Conservation (phyloP, 2,888 invertebrate species). For the Polydesmus complanatus region DNA sequence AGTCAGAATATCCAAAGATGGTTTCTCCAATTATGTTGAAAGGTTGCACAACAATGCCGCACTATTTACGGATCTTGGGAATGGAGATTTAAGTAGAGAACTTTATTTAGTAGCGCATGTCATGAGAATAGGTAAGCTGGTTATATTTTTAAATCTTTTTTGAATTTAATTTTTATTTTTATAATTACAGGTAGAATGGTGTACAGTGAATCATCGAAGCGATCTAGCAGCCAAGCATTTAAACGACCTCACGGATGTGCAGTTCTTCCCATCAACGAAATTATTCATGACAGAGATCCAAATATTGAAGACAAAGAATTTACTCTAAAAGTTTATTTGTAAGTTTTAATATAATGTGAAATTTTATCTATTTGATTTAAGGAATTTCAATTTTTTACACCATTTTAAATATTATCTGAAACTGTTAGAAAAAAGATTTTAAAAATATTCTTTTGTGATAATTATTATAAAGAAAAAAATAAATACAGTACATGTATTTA, state of each 20-base stretch:
- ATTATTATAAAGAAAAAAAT: too few species aligned
- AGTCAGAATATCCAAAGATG: slow-evolving; percentile 75
- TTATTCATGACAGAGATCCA: slow-evolving; percentile 22
- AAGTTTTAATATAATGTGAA: slow-evolving; percentile 17
- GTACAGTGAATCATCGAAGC: slow-evolving; percentile 46
- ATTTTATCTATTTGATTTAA: background rate
- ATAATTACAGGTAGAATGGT: slow-evolving; percentile 47
- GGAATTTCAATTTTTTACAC: background rate
- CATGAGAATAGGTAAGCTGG: slow-evolving; percentile 56
- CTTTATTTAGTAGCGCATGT: slow-evolving; percentile 80
- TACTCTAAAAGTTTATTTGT: slow-evolving; percentile 28
- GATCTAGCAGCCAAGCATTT: slow-evolving; percentile 32
- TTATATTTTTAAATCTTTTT: background rate
- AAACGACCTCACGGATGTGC: slow-evolving; percentile 73
- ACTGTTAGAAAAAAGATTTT: background rate
- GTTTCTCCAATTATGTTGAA: slow-evolving; percentile 76
- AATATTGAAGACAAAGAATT: slow-evolving; percentile 26
- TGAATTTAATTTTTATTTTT: background rate
- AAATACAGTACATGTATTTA: too few species aligned
- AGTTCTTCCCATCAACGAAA: slow-evolving; percentile 25
- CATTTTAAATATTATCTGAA: background rate
- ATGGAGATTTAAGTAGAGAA: slow-evolving; percentile 67
- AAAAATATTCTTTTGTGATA: too few species aligned
- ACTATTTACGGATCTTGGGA: slow-evolving; percentile 74
- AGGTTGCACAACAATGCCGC: slow-evolving; percentile 76